A percentile compares a stretch with the other conserved stretches of the same genome.
Evolutionary conservation across 2,888 invertebrate species (phyloP).

Genomic region (Tenthredo livida): DNA sequence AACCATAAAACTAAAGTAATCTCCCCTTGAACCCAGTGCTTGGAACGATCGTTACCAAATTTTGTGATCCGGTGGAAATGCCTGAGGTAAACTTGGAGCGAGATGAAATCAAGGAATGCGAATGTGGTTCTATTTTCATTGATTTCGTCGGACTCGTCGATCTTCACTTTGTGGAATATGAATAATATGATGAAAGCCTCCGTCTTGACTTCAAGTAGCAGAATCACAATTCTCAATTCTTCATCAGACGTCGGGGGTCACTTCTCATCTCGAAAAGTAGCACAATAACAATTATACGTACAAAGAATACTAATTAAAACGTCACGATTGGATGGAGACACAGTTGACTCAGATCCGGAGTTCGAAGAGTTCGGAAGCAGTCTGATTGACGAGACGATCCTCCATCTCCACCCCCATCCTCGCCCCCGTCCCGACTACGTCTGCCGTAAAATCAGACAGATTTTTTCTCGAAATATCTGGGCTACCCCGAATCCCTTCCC

Average conservation of each 20-base stretch:
- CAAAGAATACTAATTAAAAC: slow-evolving; percentile 12
- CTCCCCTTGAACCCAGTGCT: slow-evolving; percentile 40
- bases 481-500: slow-evolving; percentile 60
- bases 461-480: slow-evolving; percentile 39
- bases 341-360: slow-evolving; percentile 9
- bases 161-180: background rate
- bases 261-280: background rate
- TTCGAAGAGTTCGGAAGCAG: slow-evolving; percentile 4
- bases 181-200: background rate
- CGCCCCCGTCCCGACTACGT: background rate
- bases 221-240: slow-evolving; percentile 1
- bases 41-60: slow-evolving; percentile 45
- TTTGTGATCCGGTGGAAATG: slow-evolving; percentile 39
- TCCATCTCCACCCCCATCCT: background rate
- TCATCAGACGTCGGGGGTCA: background rate
- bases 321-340: slow-evolving; percentile 32
- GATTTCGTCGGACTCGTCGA: slow-evolving; percentile 17
- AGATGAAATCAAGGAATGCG: slow-evolving; percentile 28
- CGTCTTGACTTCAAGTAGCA: background rate
- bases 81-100: slow-evolving; percentile 9
- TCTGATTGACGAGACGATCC: slow-evolving; percentile 17
- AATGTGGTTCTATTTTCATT: background rate
- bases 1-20: slow-evolving; percentile 48
- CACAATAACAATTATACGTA: slow-evolving; percentile 14
- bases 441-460: slow-evolving; percentile 38